Evolutionary conservation across 2,113 vertebrate species (phyloP).

Genomic region (Alces alces): DNA sequence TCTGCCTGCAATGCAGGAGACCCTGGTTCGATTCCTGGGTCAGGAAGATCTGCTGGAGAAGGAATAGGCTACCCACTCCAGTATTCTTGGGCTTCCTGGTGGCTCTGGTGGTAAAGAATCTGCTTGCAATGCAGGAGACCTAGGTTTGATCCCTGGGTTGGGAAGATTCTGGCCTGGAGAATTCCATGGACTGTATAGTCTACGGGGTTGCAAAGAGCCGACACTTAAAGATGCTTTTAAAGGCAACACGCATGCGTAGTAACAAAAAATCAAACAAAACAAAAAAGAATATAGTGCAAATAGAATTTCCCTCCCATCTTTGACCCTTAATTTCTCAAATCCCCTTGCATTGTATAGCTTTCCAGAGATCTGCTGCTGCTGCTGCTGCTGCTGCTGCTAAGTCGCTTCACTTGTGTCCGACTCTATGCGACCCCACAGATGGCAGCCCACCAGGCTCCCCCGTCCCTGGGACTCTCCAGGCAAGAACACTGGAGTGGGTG

Average conservation of each 20-base stretch:
- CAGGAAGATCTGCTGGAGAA: not conserved
- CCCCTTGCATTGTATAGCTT: accelerated
- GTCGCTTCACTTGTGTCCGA: too few relatives aligned
- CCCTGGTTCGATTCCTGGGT: not conserved
- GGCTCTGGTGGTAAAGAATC: not conserved
- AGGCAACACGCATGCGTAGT: accelerated
- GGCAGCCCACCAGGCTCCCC: too few relatives aligned
- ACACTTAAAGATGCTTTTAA: not conserved
- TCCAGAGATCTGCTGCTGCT: not conserved
- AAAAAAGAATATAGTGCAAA: not conserved
- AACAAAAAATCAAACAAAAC: not conserved
- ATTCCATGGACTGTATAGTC: not conserved
- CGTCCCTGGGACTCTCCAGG: too few relatives aligned
- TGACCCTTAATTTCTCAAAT: too few relatives aligned
- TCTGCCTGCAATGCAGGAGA: not conserved
- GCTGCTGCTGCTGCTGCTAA: too few relatives aligned
- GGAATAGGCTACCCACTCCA: not conserved
- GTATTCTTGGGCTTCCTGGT: not conserved
- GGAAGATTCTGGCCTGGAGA: not conserved
- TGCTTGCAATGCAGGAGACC: not conserved
- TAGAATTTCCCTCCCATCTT: not conserved
- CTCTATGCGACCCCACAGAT: too few relatives aligned
- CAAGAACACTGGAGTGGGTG: too few relatives aligned
- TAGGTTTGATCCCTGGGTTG: not conserved
- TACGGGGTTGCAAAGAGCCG: not conserved